Percentiles rank a stretch among this genome's conserved stretches.
phyloP scores from a whole-genome alignment of 2,113 vertebrate species.

The Platycercus adscitus region DNA sequence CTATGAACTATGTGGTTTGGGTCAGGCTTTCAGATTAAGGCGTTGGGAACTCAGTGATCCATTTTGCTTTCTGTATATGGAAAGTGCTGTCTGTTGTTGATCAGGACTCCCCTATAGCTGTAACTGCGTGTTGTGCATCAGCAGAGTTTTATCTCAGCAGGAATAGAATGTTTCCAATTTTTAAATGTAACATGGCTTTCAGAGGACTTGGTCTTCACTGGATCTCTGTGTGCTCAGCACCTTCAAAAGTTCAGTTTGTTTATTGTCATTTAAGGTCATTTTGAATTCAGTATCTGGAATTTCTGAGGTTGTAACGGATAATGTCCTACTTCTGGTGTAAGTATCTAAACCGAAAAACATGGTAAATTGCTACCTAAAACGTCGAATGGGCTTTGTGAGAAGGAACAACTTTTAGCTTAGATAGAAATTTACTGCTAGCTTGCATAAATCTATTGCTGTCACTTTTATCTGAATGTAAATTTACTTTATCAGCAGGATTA shows the following conservation, averaged over 20 bases:
- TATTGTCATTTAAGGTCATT: not conserved
- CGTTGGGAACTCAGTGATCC: fast-evolving
- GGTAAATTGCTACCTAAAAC: not conserved
- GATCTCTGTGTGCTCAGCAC: not conserved
- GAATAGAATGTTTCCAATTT: not conserved
- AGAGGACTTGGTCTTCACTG: not conserved
- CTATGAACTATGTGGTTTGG: not conserved
- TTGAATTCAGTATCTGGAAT: not conserved
- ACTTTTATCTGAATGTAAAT: not conserved
- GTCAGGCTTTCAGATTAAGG: not conserved
- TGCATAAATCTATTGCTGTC: not conserved
- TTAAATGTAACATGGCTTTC: not conserved
- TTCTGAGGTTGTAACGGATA: not conserved
- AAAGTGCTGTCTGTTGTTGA: not conserved
- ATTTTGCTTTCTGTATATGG: not conserved
- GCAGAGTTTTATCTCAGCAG: not conserved
- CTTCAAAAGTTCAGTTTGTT: not conserved
- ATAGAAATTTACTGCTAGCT: not conserved
- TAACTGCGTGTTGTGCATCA: not conserved
- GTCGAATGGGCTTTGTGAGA: not conserved
- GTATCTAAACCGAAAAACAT: not conserved
- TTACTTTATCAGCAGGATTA: not conserved
- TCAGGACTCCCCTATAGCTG: fast-evolving
- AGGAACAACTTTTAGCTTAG: not conserved
- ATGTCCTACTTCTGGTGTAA: not conserved